Evolutionary conservation across 2,113 vertebrate genomes (phyloP), one percentile per base, ranked within the genome.

Genomic region (Mastomys coucha): DNA sequence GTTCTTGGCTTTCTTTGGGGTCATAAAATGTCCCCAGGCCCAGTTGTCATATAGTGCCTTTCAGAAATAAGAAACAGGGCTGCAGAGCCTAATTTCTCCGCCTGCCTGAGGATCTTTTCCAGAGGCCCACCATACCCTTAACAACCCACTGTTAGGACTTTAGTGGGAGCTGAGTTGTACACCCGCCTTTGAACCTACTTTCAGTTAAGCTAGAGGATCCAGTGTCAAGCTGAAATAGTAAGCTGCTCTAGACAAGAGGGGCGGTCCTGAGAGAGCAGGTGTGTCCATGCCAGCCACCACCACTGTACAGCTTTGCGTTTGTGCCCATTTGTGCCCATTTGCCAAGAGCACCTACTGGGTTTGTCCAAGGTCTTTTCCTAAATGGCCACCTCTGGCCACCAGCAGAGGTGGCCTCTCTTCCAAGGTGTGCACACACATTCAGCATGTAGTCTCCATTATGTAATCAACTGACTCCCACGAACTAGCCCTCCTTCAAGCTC

Each of bases 141-240:
- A 67, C 31, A 36, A 45, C 31, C 11, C 33, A 73, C 56, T 56
- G 8, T 36, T 87, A 51, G 0, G 69, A 31, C 16, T 12, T 94
- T 20, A 53, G 17, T 92, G 53, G 58, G 75, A 86, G n/a, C 88
- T 95, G 73, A 51, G 42, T 53, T 45, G 10, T 31, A 49, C 42
- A 49, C 72, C 31, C 60, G 45, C 13, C 28, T 82, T 16, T 56
- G 36, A 3, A 11, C 53, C 63, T 8, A 53, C 67, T 49, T 93
- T 95, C 58, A 70, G 58, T 72, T 58, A 78, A 28, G 81, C 17
- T n/a, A n/a, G 84, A 96, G 70, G 56, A 88, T n/a, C 20, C 51
- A 17, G 33, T 3, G 24, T 63, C 39, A 87, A 91, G 51, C 31
- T 5, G 56, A 53, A 91, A 45, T 24, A 73, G 82, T 45, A 69